Conservation (phyloP, 2,797 vertebrate species). For the Astyanax mexicanus region DNA sequence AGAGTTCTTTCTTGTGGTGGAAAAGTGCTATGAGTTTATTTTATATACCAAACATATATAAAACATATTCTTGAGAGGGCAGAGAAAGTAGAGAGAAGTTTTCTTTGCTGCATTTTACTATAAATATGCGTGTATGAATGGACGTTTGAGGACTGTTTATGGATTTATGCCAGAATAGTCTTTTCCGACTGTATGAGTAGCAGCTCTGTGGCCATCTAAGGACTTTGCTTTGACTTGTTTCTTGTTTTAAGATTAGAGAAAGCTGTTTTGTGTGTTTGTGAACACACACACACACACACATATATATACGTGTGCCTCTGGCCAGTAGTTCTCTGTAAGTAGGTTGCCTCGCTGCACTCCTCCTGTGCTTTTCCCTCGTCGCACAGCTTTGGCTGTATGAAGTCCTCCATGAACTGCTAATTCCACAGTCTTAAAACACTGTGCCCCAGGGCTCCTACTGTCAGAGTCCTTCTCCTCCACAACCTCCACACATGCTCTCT, state of each 20-base stretch:
- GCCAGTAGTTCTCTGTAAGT: conserved; percentile 43
- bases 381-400: conserved; percentile 45
- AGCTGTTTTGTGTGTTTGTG: background rate
- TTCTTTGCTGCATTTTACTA: too few species aligned
- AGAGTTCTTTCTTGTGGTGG: too few species aligned
- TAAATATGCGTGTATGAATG: too few species aligned
- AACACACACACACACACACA: background rate
- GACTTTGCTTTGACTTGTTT: conserved; percentile 19
- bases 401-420: conserved; percentile 58
- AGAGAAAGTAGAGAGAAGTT: too few species aligned
- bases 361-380: conserved; percentile 36
- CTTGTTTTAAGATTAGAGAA: background rate
- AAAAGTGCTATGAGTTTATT: too few species aligned
- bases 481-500: conserved; percentile 41
- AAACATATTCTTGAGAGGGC: background rate
- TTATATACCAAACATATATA: too few species aligned
- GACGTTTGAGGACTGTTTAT: too few species aligned
- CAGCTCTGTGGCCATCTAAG: conserved; percentile 1
- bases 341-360: conserved; percentile 46
- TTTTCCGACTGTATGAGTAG: background rate
- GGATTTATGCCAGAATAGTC: background rate
- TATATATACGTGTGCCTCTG: conserved; percentile 13
- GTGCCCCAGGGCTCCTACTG: conserved; percentile 52
- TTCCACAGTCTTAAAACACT: conserved; percentile 56
- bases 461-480: conserved; percentile 50